Conservation (phyloP, 1,140 invertebrate genomes). For the Tribolium castaneum region DNA sequence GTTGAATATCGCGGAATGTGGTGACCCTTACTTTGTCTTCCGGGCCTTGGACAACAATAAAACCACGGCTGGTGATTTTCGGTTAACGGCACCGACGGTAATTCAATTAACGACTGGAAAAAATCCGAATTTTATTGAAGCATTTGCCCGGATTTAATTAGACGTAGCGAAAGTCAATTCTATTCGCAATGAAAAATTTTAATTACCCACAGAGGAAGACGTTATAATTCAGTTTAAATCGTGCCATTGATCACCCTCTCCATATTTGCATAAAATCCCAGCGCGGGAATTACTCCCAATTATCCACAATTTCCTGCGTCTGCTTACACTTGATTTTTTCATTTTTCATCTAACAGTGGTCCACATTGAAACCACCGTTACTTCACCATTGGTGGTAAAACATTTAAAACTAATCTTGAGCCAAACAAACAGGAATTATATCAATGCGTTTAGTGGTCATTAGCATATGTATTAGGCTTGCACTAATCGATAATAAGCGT, state of each 20-base stretch:
- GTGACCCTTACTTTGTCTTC: conserved; percentile 8
- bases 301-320: background rate
- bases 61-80: background rate
- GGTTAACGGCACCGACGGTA: conserved; percentile 6
- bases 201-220: background rate
- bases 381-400: conserved; percentile 23
- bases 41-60: background rate
- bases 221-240: background rate
- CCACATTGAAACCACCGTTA: background rate
- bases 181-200: no score
- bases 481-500: conserved; percentile 32
- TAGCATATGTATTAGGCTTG: conserved; percentile 30
- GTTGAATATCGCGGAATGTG: conserved; percentile 18
- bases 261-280: background rate
- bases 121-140: background rate
- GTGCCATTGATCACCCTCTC: background rate
- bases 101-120: conserved; percentile 21
- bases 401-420: conserved; percentile 4
- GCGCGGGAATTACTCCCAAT: background rate
- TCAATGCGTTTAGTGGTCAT: conserved; percentile 29
- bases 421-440: conserved; percentile 25
- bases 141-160: background rate
- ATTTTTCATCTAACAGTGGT: background rate
- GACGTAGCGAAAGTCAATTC: background rate
- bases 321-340: no score